phyloP scores from a whole-genome alignment of 2,113 vertebrate species.

The Eudyptes chrysolophus region DNA sequence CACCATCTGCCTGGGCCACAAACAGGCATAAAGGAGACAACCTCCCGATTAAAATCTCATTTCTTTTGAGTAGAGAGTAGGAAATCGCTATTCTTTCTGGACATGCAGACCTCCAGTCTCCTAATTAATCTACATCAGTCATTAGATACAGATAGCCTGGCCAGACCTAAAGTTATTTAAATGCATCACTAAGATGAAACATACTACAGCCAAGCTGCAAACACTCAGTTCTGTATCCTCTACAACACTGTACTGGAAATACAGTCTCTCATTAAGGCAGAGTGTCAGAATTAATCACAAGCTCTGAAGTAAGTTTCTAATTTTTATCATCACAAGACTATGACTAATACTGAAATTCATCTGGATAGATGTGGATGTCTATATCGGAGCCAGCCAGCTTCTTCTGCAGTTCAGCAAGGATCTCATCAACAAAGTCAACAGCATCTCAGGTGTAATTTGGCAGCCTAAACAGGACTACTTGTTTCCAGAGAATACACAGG shows the following conservation, averaged over 20 bases:
- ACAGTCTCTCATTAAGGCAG: background rate
- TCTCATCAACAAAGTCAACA: background rate
- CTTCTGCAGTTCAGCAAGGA: background rate
- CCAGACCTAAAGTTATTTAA: background rate
- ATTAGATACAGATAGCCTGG: background rate
- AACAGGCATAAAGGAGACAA: background rate
- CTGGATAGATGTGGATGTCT: background rate
- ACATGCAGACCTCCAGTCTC: slow-evolving; percentile 6
- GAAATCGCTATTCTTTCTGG: background rate
- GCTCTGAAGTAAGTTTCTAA: background rate
- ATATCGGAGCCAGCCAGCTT: background rate
- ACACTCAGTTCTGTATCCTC: background rate
- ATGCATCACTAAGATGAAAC: background rate
- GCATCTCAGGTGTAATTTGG: background rate
- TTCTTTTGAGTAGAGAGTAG: background rate
- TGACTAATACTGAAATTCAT: background rate
- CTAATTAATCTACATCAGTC: slow-evolving; percentile 20
- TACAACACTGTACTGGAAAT: background rate
- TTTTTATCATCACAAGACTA: background rate
- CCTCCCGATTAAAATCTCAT: slow-evolving; percentile 10
- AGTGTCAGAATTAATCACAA: background rate
- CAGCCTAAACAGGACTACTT: background rate
- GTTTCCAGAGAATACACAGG: background rate
- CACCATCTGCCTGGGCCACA: slow-evolving; percentile 12
- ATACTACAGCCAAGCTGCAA: background rate